A percentile compares a stretch with the other conserved stretches of the same genome.
phyloP scores from a whole-genome alignment of 2,888 invertebrate species.

The Danaus chrysippus region DNA sequence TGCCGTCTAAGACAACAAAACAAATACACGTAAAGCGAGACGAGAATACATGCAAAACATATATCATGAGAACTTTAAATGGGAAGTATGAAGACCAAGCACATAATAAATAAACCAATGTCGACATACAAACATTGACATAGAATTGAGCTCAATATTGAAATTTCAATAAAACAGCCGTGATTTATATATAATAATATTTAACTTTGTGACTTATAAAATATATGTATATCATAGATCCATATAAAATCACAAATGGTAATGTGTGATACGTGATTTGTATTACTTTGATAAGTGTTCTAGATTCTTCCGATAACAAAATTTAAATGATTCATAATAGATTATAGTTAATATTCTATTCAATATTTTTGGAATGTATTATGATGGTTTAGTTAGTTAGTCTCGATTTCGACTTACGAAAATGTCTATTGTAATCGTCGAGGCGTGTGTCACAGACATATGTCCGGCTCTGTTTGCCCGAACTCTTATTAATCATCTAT shows the following conservation, averaged over 20 bases:
- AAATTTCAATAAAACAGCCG: conserved; percentile 33
- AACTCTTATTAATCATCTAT: conserved; percentile 69
- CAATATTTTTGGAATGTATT: not conserved
- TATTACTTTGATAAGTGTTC: too few relatives aligned
- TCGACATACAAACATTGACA: conserved; percentile 45
- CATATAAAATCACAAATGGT: too few relatives aligned
- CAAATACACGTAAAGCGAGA: conserved; percentile 72
- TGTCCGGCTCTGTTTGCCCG: conserved; percentile 68
- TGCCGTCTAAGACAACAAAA: conserved; percentile 77
- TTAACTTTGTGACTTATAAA: too few relatives aligned
- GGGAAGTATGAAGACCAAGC: conserved; percentile 18
- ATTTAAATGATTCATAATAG: too few relatives aligned
- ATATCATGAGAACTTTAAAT: conserved; percentile 34
- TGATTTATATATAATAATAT: too few relatives aligned
- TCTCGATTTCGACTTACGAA: conserved; percentile 3
- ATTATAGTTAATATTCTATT: too few relatives aligned
- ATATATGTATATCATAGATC: too few relatives aligned
- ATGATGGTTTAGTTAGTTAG: not conserved
- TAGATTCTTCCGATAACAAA: too few relatives aligned
- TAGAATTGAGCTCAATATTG: conserved; percentile 38
- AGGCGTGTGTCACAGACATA: conserved; percentile 52
- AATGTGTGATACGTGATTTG: too few relatives aligned
- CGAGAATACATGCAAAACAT: conserved; percentile 58
- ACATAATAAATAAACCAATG: conserved; percentile 33
- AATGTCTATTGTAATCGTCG: not conserved